These are phyloP conservation scores for Palythoa heliodiscus DNA, from an alignment of 92 coral and sea anemone species.

Conservation along the genomic window DNA sequence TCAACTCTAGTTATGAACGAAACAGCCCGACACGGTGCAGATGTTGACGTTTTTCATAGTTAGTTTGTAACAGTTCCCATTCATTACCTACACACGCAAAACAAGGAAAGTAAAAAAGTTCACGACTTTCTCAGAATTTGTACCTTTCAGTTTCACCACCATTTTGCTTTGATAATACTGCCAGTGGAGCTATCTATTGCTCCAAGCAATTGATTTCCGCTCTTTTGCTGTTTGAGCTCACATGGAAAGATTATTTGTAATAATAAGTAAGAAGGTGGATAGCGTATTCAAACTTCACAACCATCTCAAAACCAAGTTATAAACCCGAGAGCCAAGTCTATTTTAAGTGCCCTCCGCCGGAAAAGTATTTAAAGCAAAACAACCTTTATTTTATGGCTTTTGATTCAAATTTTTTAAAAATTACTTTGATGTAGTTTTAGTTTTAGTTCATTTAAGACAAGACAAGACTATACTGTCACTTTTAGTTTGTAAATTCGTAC, in stretches of 20 bases:
- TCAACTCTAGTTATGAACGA: background rate
- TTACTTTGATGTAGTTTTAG: background rate
- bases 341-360: background rate
- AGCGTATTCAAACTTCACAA: slow-evolving; percentile 38
- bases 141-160: background rate
- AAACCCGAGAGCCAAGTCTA: background rate
- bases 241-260: background rate
- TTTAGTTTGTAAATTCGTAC: background rate
- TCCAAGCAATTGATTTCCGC: background rate
- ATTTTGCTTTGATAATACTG: background rate
- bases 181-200: background rate
- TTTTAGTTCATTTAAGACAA: background rate
- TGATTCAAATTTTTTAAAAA: background rate
- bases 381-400: too few relatives aligned
- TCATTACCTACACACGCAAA: background rate
- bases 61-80: background rate
- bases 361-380: background rate
- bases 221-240: background rate
- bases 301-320: background rate
- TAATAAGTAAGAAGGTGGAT: slow-evolving; percentile 8
- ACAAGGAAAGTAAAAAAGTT: background rate
- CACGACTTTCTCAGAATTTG: background rate
- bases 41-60: background rate
- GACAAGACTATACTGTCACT: background rate
- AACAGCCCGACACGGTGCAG: background rate